phyloP scores from a whole-genome alignment of 1,140 invertebrate genomes.

The Caerostris darwini region DNA sequence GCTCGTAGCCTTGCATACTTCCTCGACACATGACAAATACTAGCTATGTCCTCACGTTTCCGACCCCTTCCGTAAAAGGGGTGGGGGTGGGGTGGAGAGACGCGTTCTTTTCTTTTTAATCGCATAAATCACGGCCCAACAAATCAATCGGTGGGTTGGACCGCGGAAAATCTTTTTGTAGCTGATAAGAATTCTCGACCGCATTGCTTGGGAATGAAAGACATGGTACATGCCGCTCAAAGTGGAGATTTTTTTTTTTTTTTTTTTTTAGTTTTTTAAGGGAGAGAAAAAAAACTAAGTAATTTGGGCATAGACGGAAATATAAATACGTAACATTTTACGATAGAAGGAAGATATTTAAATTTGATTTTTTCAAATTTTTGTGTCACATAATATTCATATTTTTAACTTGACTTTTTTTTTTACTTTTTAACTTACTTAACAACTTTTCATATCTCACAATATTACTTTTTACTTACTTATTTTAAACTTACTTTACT shows the following conservation, averaged over 20 bases:
- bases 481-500: too few relatives aligned
- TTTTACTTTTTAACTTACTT: too few relatives aligned
- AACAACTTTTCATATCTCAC: too few relatives aligned
- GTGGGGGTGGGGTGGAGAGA: background rate
- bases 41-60: constrained; percentile 22
- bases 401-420: too few relatives aligned
- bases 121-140: constrained; percentile 49
- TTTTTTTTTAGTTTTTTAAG: background rate
- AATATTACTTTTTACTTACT: too few relatives aligned
- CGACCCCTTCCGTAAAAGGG: constrained; percentile 1
- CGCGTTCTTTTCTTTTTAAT: constrained; percentile 45
- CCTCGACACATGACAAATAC: constrained; percentile 51
- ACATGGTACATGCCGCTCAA: constrained; percentile 26
- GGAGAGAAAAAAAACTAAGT: background rate
- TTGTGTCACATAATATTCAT: too few relatives aligned
- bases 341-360: too few relatives aligned
- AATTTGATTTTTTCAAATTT: too few relatives aligned
- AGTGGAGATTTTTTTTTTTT: background rate
- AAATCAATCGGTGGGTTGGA: constrained; percentile 42
- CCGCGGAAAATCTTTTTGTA: constrained; percentile 20
- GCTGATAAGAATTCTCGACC: constrained; percentile 42
- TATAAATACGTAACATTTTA: too few relatives aligned
- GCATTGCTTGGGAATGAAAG: constrained; percentile 20
- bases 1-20: constrained; percentile 33
- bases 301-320: too few relatives aligned